phyloP scores from a whole-genome alignment of 2,888 invertebrate species.

The Podabrus alpinus region DNA sequence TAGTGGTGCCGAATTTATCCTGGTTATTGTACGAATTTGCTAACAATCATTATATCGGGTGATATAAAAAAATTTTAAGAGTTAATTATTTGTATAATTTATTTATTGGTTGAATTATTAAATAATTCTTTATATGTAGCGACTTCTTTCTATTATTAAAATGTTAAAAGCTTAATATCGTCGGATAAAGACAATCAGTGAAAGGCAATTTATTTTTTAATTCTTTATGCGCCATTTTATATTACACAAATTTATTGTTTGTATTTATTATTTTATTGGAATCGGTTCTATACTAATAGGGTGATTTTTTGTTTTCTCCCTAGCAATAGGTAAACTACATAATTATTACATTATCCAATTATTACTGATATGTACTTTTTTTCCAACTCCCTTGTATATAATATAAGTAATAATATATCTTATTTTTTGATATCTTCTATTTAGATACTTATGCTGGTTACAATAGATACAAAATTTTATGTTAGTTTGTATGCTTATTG shows the following conservation, averaged over 20 bases:
- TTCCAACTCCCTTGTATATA: background rate
- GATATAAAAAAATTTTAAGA: conserved; percentile 18
- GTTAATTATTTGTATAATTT: background rate
- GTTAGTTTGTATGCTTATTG: background rate
- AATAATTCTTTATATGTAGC: background rate
- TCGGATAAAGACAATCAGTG: background rate
- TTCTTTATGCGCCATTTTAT: background rate
- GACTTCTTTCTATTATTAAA: background rate
- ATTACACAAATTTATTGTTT: no score
- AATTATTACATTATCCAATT: background rate
- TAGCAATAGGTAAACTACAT: no score
- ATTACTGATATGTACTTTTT: background rate
- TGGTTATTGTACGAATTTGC: conserved; percentile 22
- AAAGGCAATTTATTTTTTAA: background rate
- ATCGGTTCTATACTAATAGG: no score
- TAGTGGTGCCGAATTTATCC: conserved; percentile 31
- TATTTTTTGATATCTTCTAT: background rate
- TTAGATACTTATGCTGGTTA: background rate
- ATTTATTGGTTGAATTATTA: background rate
- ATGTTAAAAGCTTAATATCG: background rate
- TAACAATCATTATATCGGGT: conserved; percentile 33
- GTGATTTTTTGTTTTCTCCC: no score
- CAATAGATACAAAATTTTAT: background rate
- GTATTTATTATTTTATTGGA: no score
- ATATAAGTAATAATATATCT: background rate